Evolutionary conservation across 2,113 vertebrate species (phyloP).

Genomic region (Pimephales promelas): DNA sequence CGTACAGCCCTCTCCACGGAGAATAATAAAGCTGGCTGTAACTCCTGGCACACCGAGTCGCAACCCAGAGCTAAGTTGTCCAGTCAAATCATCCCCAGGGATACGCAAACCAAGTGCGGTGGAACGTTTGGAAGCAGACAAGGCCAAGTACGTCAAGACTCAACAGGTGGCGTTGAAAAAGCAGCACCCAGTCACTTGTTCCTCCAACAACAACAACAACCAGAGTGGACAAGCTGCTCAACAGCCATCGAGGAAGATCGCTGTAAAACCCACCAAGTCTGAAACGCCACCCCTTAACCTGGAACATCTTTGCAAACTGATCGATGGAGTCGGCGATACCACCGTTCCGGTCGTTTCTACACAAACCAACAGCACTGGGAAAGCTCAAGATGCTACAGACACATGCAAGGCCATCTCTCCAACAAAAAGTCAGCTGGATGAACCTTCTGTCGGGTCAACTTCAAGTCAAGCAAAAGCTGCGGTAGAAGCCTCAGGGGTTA

Average conservation of each 20-base stretch:
- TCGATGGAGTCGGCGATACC: constrained; percentile 77
- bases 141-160: constrained; percentile 94
- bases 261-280: constrained; percentile 37
- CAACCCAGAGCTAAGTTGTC: neutral
- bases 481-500: constrained; percentile 63
- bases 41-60: constrained; percentile 76
- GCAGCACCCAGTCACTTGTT: constrained; percentile 76
- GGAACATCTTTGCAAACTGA: constrained; percentile 88
- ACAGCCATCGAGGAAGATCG: constrained; percentile 65
- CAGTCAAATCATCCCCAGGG: constrained; percentile 66
- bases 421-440: neutral
- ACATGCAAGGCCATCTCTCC: constrained; percentile 1
- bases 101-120: constrained; percentile 82
- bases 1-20: constrained; percentile 58
- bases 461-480: constrained; percentile 15
- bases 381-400: neutral
- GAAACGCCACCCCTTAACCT: constrained; percentile 77
- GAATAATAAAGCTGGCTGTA: constrained; percentile 58
- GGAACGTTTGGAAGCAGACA: constrained; percentile 89
- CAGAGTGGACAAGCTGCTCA: constrained; percentile 67
- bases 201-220: constrained; percentile 60
- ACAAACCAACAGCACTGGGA: neutral
- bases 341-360: constrained; percentile 24
- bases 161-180: constrained; percentile 78
- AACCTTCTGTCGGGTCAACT: constrained; percentile 45